Percentiles rank a stretch among this genome's conserved stretches.
phyloP scores from a whole-genome alignment of 1,140 invertebrate genomes.

The Eueides isabella region DNA sequence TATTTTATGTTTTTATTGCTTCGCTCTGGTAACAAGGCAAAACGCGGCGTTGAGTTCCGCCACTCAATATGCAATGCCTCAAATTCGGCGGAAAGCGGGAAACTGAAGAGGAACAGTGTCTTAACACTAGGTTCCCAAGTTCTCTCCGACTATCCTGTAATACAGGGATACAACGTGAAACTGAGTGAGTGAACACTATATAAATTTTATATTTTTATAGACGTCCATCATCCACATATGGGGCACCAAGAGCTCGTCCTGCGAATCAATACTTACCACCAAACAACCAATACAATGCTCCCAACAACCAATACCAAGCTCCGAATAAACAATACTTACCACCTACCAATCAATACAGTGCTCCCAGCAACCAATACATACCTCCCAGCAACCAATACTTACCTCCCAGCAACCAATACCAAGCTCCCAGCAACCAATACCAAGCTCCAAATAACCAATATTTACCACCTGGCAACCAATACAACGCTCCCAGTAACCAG shows the following conservation, averaged over 20 bases:
- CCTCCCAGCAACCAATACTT: conserved; percentile 26
- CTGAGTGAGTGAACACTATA: too few relatives aligned
- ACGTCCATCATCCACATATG: conserved; percentile 51
- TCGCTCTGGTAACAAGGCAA: too few relatives aligned
- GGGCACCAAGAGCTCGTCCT: conserved; percentile 37
- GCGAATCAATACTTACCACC: conserved; percentile 6
- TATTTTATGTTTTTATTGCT: too few relatives aligned
- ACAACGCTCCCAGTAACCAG: conserved; percentile 20
- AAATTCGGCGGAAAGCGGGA: too few relatives aligned
- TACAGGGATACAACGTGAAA: too few relatives aligned
- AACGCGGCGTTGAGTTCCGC: too few relatives aligned
- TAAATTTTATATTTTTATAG: conserved; percentile 48
- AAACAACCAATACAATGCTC: conserved; percentile 22
- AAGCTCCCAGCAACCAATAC: conserved; percentile 21
- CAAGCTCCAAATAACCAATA: conserved; percentile 16
- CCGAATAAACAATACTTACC: conserved; percentile 26
- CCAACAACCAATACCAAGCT: conserved; percentile 26
- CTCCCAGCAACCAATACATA: conserved; percentile 27
- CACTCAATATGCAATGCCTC: too few relatives aligned
- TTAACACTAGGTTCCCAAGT: too few relatives aligned
- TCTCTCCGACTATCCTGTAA: too few relatives aligned
- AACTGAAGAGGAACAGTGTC: too few relatives aligned
- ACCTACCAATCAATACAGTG: conserved; percentile 23
- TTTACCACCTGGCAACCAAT: conserved; percentile 17
- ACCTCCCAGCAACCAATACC: conserved; percentile 7